Conservation (phyloP, 1,140 invertebrate genomes). For the Brachionus angularis region DNA sequence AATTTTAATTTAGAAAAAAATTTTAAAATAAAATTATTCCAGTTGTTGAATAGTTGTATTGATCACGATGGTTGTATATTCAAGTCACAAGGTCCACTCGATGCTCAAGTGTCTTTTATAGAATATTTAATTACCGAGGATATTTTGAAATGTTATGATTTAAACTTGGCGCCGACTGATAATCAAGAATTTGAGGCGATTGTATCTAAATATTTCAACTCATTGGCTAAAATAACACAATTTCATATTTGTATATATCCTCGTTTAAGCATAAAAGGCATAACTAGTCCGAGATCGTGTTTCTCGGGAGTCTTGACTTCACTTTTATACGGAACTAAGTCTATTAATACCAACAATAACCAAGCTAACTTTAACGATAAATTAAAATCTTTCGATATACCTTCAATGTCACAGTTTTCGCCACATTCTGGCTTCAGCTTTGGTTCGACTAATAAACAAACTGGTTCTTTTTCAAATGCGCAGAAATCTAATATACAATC, state of each 20-base stretch:
- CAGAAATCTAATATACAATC: too few species aligned
- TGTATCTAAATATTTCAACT: neutral
- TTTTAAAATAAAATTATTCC: conserved; percentile 8
- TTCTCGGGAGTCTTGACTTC: conserved; percentile 57
- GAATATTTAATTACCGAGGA: conserved; percentile 66
- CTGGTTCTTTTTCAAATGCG: too few species aligned
- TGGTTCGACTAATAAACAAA: too few species aligned
- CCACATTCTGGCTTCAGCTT: conserved; percentile 56
- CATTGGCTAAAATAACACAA: neutral
- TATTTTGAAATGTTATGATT: conserved; percentile 60
- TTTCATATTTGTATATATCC: conserved; percentile 16
- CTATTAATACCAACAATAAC: too few species aligned
- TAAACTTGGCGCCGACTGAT: neutral
- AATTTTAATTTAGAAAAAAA: neutral
- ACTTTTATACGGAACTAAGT: conserved; percentile 46
- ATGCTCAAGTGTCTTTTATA: conserved; percentile 72
- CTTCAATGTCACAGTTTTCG: neutral
- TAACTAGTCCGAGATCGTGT: conserved; percentile 60
- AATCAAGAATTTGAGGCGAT: neutral
- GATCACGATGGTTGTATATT: conserved; percentile 64
- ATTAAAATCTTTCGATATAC: neutral
- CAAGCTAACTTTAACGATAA: too few species aligned
- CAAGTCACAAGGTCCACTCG: conserved; percentile 70
- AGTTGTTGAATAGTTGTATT: neutral
- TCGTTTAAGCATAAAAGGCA: conserved; percentile 60